A percentile compares a stretch with the other conserved stretches of the same genome.
These are phyloP conservation scores for Alviniconcha strummeri DNA, from an alignment of 2,888 invertebrate species.

Conservation along the genomic window DNA sequence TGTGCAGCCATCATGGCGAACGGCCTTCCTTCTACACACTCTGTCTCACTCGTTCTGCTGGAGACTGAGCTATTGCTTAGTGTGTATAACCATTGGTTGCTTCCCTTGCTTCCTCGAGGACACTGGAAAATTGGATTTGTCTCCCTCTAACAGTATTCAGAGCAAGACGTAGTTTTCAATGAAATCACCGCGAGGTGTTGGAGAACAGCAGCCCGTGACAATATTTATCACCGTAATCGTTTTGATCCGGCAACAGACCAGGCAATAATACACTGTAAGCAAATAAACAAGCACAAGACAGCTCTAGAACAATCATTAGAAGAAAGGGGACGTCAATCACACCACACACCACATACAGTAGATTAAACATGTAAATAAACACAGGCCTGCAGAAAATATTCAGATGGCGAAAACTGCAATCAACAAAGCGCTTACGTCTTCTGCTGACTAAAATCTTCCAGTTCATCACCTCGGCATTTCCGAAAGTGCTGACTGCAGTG, in stretches of 20 bases:
- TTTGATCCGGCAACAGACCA: too few species aligned
- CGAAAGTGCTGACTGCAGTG: not conserved
- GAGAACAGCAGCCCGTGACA: too few species aligned
- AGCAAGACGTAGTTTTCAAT: too few species aligned
- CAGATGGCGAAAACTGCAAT: too few species aligned
- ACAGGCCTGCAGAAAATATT: too few species aligned
- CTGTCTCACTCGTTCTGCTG: too few species aligned
- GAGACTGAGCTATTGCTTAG: not conserved
- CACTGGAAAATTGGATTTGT: not conserved
- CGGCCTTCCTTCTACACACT: not conserved
- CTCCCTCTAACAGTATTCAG: too few species aligned
- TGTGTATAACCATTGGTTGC: not conserved
- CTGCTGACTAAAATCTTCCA: conserved; percentile 7
- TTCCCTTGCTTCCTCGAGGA: not conserved
- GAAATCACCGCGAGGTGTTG: too few species aligned
- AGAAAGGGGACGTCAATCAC: not conserved
- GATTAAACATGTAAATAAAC: not conserved
- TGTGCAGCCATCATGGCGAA: conserved; percentile 25
- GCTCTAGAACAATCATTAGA: not conserved
- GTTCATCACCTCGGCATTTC: not conserved
- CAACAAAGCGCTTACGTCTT: not conserved
- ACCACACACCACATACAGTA: not conserved
- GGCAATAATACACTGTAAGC: too few species aligned
- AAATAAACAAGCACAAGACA: too few species aligned
- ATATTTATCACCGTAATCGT: too few species aligned